phyloP scores from a whole-genome alignment of 2,888 invertebrate species.

The Drymonia ruficornis region DNA sequence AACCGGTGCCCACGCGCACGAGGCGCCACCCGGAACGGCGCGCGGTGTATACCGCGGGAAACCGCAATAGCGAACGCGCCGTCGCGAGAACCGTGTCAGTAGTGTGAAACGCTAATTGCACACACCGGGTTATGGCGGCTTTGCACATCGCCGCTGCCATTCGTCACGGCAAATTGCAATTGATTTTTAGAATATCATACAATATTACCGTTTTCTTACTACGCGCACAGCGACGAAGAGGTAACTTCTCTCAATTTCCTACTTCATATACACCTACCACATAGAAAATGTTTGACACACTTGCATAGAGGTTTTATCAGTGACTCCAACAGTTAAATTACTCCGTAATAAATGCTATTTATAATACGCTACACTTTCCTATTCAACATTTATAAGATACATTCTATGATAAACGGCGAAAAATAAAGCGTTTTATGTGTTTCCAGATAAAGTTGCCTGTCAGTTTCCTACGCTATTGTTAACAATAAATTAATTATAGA shows the following conservation, averaged over 20 bases:
- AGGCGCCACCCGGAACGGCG: conserved; percentile 82
- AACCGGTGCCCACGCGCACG: conserved; percentile 64
- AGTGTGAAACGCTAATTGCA: conserved; percentile 83
- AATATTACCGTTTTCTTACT: conserved; percentile 20
- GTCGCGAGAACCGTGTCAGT: conserved; percentile 83
- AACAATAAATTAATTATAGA: conserved; percentile 83
- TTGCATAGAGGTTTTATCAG: background rate
- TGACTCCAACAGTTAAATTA: background rate
- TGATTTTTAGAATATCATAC: conserved; percentile 37
- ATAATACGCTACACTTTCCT: background rate
- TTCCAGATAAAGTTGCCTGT: conserved; percentile 78
- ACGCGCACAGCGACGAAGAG: conserved; percentile 5
- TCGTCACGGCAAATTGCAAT: conserved; percentile 45
- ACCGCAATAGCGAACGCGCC: conserved; percentile 76
- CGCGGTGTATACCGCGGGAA: conserved; percentile 81
- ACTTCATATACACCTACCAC: background rate
- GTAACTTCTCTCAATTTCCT: conserved; percentile 6
- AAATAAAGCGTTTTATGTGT: conserved; percentile 46
- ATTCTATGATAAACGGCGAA: conserved; percentile 63
- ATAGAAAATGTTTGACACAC: background rate
- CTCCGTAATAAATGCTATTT: background rate
- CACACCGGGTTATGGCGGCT: conserved; percentile 63
- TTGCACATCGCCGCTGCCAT: conserved; percentile 52
- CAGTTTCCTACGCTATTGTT: conserved; percentile 80
- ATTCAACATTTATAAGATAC: background rate